Conservation (phyloP, 1,140 invertebrate genomes). For the Rhopalosiphum padi region DNA sequence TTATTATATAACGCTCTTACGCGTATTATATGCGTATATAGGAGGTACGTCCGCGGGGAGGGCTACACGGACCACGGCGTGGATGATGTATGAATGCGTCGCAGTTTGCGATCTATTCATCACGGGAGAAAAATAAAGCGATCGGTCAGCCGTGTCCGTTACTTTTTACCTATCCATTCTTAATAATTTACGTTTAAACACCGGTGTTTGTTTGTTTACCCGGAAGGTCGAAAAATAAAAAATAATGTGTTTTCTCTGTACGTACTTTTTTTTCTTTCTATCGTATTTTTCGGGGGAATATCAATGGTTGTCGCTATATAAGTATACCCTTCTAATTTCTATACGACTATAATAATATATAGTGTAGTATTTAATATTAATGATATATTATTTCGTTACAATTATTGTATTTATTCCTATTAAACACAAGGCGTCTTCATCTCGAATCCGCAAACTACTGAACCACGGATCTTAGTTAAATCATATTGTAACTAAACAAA, state of each 20-base stretch:
- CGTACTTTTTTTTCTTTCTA: neutral
- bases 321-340: too few species aligned
- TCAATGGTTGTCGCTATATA: neutral
- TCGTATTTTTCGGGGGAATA: neutral
- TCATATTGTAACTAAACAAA: neutral
- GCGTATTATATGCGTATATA: too few species aligned
- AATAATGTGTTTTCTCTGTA: neutral
- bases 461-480: neutral
- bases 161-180: neutral
- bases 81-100: neutral
- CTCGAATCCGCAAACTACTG: neutral
- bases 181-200: conserved; percentile 20
- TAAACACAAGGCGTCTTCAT: too few species aligned
- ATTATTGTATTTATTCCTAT: too few species aligned
- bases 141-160: conserved; percentile 44
- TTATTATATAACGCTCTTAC: neutral
- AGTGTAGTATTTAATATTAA: too few species aligned
- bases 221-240: neutral
- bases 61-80: neutral
- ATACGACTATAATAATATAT: too few species aligned
- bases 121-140: neutral
- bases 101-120: conserved; percentile 15
- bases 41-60: too few species aligned
- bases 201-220: neutral
- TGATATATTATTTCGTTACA: too few species aligned